Percentiles rank a stretch among this genome's conserved stretches.
Conservation (phyloP, 2,797 vertebrate genomes). For the Clarias fuscus region DNA sequence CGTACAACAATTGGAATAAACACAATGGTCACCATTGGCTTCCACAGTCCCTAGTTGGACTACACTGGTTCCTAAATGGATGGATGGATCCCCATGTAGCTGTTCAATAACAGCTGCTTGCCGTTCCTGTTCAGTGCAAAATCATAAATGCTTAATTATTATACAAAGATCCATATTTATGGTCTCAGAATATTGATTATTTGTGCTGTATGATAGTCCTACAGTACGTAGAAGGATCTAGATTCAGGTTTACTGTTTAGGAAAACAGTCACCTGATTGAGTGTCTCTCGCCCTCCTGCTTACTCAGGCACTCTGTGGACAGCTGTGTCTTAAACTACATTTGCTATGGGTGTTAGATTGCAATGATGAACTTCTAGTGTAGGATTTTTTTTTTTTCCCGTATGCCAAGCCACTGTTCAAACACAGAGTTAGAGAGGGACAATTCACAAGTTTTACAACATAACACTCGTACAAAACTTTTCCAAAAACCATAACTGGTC, state of each 20-base stretch:
- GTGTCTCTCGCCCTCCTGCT: constrained; percentile 26
- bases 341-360: constrained; percentile 37
- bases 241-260: constrained; percentile 3
- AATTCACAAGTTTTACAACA: not conserved
- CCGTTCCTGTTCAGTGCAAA: not conserved
- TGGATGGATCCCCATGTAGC: too few relatives aligned
- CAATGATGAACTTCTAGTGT: constrained; percentile 10
- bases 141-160: not conserved
- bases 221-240: not conserved
- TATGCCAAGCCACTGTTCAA: not conserved
- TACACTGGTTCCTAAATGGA: too few relatives aligned
- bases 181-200: not conserved
- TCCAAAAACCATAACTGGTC: too few relatives aligned
- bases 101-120: not conserved
- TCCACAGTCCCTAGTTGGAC: too few relatives aligned
- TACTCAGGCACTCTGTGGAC: constrained; percentile 13
- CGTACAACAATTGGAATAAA: too few relatives aligned
- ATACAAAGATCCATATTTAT: not conserved
- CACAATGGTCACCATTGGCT: too few relatives aligned
- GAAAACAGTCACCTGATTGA: constrained; percentile 22
- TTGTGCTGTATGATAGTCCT: not conserved
- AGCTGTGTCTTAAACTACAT: constrained; percentile 46
- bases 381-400: not conserved
- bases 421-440: not conserved
- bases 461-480: too few relatives aligned